These are phyloP conservation scores for Nicator chloris DNA, from an alignment of 2,113 vertebrate genomes.

Conservation along the genomic window DNA sequence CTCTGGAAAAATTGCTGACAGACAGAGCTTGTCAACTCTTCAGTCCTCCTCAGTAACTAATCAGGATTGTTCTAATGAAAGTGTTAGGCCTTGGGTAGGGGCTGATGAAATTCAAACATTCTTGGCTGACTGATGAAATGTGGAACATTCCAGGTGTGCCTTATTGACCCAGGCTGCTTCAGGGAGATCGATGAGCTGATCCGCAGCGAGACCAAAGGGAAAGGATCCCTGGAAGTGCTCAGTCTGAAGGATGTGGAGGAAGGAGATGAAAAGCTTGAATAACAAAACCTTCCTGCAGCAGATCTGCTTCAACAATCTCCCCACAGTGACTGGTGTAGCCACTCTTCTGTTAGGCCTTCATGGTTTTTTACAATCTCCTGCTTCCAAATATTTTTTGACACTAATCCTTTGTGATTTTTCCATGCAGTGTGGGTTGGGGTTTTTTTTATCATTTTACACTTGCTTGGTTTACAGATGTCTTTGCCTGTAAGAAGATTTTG, in stretches of 20 bases:
- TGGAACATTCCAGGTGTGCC: slow-evolving; percentile 80
- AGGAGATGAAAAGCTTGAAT: slow-evolving; percentile 92
- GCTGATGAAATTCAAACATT: background rate
- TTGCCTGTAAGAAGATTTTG: background rate
- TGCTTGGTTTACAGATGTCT: background rate
- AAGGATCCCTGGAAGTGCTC: slow-evolving; percentile 89
- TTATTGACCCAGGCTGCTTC: slow-evolving; percentile 96
- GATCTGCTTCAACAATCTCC: background rate
- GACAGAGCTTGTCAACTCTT: background rate
- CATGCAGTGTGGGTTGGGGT: background rate
- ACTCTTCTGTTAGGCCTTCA: background rate
- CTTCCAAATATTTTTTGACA: slow-evolving; percentile 36
- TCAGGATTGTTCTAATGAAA: background rate
- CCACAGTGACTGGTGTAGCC: background rate
- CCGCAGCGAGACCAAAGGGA: slow-evolving; percentile 91
- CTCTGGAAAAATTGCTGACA: background rate
- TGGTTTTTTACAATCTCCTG: background rate
- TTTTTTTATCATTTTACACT: background rate
- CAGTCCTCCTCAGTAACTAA: background rate
- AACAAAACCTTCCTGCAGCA: background rate
- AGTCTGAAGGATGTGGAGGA: slow-evolving; percentile 96
- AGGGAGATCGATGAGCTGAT: slow-evolving; percentile 96
- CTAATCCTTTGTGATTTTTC: background rate
- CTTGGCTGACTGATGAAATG: background rate
- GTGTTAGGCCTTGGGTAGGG: background rate